Base-by-base conservation (phyloP, 64 coral and sea anemone genomes). In the Catalaphyllia jardinei region DNA sequence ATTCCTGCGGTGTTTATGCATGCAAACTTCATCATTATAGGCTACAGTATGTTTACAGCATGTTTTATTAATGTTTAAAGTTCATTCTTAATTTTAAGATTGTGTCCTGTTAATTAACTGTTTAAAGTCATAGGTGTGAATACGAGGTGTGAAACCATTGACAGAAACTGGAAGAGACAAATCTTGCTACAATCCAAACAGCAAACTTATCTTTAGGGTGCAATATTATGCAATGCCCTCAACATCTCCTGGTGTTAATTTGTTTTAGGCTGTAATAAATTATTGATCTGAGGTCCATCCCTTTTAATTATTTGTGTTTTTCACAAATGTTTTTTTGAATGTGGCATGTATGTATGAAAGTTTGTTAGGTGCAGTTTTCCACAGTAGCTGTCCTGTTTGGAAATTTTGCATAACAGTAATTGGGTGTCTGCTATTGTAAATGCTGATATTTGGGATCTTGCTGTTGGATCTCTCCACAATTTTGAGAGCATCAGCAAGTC, bases 11-110 rank as follows among this genome's bases (percentile, higher is more conserved):
- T 29, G 77, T 28, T 63, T 49, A 1, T 33, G 39, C 62, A 50
- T 12, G 24, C 63, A 50, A 15, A 28, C 59, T 63, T 29, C 79
- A 10, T 29, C 79, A 0, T 71, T 11, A 71, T 71, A 83, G 81
- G 38, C n/a, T 63, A 51, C 33, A 49, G 17, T 22, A 39, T 39
- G 19, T 7, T 13, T 22, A 22, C 74, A 18, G 13, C 20, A 13
- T 71, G 81, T 20, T 52, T 84, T 24, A 22, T 84, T 69, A 71
- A 84, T 52, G 24, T 69, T 69, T 50, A 84, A 84, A 51, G 39
- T 28, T 27, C 31, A 84, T 69, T 24, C 60, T 20, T 67, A 17
- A 6, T 4, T 69, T 69, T 84, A 6, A 50, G 42, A 71, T 69
- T 69, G 63, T 84, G 62, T 24, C 1, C 29, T 20, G 19, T 49